phyloP scores from a whole-genome alignment of 2,797 vertebrate genomes.

The Meda fulgida region DNA sequence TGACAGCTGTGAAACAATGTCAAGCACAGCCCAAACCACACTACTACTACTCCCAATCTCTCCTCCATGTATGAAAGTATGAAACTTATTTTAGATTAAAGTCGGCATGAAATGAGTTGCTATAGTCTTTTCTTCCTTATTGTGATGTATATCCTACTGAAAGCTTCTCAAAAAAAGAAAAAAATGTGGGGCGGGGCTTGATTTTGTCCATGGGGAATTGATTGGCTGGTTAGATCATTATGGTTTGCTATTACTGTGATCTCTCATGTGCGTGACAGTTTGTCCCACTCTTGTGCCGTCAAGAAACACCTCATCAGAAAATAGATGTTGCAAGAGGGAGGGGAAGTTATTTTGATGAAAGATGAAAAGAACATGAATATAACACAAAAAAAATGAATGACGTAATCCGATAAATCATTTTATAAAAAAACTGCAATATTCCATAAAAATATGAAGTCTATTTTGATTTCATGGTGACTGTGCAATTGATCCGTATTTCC shows the following conservation, averaged over 20 bases:
- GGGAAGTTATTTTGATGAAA: neutral
- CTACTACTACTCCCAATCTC: slow-evolving; percentile 22
- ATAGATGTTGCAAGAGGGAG: neutral
- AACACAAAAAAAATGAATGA: neutral
- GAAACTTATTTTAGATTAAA: neutral
- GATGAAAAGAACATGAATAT: neutral
- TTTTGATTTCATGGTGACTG: neutral
- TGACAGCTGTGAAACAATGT: slow-evolving; percentile 58
- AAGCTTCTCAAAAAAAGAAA: neutral
- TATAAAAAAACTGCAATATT: too few relatives aligned
- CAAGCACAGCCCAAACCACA: slow-evolving; percentile 39
- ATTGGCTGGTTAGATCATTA: neutral
- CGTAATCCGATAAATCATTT: neutral
- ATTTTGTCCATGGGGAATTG: neutral
- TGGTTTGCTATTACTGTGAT: neutral
- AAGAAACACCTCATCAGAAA: neutral
- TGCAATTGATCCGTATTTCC: neutral
- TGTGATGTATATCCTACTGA: neutral
- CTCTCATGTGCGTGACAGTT: neutral
- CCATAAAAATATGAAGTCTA: neutral
- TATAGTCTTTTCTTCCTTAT: neutral
- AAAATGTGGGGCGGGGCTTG: neutral
- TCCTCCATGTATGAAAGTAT: neutral
- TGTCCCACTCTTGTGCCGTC: neutral
- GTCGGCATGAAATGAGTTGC: neutral